Conservation (phyloP, 2,113 vertebrate genomes). For the Myotis brandtii region DNA sequence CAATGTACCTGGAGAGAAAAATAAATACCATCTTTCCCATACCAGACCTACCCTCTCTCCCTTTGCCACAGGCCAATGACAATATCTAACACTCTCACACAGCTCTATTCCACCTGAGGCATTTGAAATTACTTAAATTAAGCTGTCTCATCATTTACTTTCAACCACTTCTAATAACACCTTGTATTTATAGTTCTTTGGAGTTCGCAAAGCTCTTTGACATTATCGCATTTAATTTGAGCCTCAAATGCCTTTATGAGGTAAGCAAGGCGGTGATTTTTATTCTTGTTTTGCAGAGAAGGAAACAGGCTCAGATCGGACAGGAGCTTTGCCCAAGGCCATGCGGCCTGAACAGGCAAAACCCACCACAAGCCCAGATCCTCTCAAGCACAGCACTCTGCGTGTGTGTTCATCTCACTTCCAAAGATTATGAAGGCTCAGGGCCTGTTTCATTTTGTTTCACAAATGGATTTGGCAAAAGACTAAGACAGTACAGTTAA, state of each 20-base stretch:
- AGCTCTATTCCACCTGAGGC: background rate
- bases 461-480: slow-evolving; percentile 3
- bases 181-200: slow-evolving; percentile 47
- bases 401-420: background rate
- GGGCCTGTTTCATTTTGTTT: slow-evolving; percentile 26
- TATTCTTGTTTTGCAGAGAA: slow-evolving; percentile 23
- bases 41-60: background rate
- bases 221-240: slow-evolving; percentile 61
- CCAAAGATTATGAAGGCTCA: background rate
- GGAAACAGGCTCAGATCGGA: background rate
- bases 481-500: slow-evolving; percentile 34
- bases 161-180: slow-evolving; percentile 63
- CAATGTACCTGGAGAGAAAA: background rate
- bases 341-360: background rate
- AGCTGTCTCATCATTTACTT: slow-evolving; percentile 58
- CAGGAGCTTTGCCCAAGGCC: background rate
- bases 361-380: background rate
- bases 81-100: background rate
- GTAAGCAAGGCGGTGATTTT: slow-evolving; percentile 53
- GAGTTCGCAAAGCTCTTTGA: slow-evolving; percentile 56
- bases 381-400: background rate
- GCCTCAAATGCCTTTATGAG: slow-evolving; percentile 57
- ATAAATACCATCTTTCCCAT: background rate
- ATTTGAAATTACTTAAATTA: slow-evolving; percentile 58
- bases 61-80: background rate